Base-by-base conservation (phyloP, 2,113 vertebrate genomes). In the Myotis yumanensis region DNA sequence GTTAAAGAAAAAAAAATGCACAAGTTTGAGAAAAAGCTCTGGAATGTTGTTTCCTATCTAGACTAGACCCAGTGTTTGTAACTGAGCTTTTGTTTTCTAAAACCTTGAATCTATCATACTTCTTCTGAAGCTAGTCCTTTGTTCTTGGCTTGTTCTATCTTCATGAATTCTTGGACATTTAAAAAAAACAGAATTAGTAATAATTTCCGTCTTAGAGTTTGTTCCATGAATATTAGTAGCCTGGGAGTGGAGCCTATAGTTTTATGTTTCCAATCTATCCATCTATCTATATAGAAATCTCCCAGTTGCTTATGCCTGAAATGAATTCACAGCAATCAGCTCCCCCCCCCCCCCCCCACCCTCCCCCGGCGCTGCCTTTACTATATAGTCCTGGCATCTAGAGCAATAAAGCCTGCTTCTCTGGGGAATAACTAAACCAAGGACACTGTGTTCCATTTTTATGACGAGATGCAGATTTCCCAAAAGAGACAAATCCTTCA, bases 361-460 rank as follows among this genome's bases (percentile, higher is more conserved):
- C n/a, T n/a, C n/a, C n/a, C n/a, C n/a, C n/a, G n/a, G n/a, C n/a
- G n/a, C n/a, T 71, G 35, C 37, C 48, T 80, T 94, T 79, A 18
- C 64, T 82, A 37, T 76, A 71, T 76, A 71, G 71, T 93, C 62
- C 89, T 95, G 90, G 88, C 90, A 89, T 32, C 11, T 32, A 48
- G 37, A 43, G 7, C 46, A 72, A 25, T 69, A 51, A 32, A 90
- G 64, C 4, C 68, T 59, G 54, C 77, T 93, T 86, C 95, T 92
- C 95, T 62, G 28, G 94, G 94, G 93, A 90, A 69, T 80, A 94
- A 90, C 30, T 28, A 86, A 84, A 73, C 40, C 43, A 35, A 92
- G 93, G 93, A 96, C 93, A 72, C 54, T 18, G 69, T 91, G 90
- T 94, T 97, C 93, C 40, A 51, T 79, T 71, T 94, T 81, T 90